Base-by-base conservation (phyloP, 2,113 vertebrate genomes). In the Chloebia gouldiae region DNA sequence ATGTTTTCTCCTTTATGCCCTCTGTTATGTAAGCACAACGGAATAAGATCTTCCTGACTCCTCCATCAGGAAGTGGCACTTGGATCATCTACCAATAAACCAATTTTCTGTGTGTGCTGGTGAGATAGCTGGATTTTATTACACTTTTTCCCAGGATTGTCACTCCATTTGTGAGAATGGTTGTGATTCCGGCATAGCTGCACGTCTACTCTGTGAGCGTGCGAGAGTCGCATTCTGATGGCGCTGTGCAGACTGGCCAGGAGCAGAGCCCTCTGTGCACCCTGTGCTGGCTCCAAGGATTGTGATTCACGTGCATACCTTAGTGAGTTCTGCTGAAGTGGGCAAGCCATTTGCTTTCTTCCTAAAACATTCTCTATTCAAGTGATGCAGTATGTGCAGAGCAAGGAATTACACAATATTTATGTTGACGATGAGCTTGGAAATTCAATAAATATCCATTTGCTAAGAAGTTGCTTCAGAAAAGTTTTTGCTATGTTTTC, bases 1-100 rank as follows among this genome's bases (percentile, higher is more conserved):
- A 0, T 56, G 7, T 40, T 86, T 85, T 92, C 86, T 94, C 93
- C 95, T 81, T 70, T 79, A 45, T 95, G 95, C 44, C 94, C 94
- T 95, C 86, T 60, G 61, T 96, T 96, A 96, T 61, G 72, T 96
- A 96, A 97, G 92, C 75, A 24, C 65, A 53, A 8, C 0, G 0
- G 86, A 87, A 56, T 73, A 84, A 92, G 78, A 82, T 91, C 44
- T 75, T 86, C n/a, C 59, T 12, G 65, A 64, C 76, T 79, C n/a
- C 39, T 71, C 42, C 10, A 2, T 88, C 56, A 13, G 82, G 61
- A 93, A 83, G 69, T 45, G 61, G 10, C 54, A 20, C 45, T 81
- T 87, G 54, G 70, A 42, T 92, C n/a, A 25, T 85, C 66, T 72
- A 30, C 37, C 35, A 68, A 16, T 44, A 66, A 68, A 61, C 22